Percentiles rank a stretch among this genome's conserved stretches.
Evolutionary conservation across 2,113 vertebrate genomes (phyloP).

Genomic region (Cardinalis cardinalis): DNA sequence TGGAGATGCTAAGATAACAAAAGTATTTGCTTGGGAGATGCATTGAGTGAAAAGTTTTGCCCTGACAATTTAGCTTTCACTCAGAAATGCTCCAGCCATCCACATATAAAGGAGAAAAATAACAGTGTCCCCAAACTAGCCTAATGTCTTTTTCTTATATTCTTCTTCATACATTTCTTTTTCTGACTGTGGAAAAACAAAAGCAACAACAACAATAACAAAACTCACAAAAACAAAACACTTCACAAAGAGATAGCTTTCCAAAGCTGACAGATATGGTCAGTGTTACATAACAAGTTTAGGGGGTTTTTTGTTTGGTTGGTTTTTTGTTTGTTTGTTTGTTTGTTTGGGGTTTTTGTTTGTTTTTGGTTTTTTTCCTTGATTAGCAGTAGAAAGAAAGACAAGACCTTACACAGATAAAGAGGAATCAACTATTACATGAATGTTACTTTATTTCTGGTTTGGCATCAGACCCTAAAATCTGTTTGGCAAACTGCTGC

Average conservation of each 20-base stretch:
- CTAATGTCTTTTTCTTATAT: background rate
- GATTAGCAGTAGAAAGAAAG: background rate
- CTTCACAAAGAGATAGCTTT: background rate
- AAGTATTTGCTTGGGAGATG: background rate
- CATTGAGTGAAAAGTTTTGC: background rate
- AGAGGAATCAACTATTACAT: background rate
- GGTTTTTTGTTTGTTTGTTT: too few species aligned
- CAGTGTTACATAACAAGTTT: background rate
- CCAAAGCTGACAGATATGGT: background rate
- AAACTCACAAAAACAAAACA: accelerated
- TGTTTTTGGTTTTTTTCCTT: background rate
- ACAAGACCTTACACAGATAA: background rate
- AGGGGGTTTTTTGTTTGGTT: too few species aligned
- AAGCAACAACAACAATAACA: background rate
- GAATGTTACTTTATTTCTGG: background rate
- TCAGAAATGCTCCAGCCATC: background rate
- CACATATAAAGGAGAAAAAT: background rate
- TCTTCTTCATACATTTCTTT: background rate
- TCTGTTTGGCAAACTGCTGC: background rate
- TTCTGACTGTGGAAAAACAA: background rate
- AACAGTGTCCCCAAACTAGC: background rate
- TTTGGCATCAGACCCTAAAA: background rate
- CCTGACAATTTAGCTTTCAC: background rate
- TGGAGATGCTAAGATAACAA: background rate
- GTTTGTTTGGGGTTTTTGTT: too few species aligned